A percentile compares a stretch with the other conserved stretches of the same genome.
Evolutionary conservation across 2,888 invertebrate species (phyloP).

Genomic region (Epinotia demarniana): DNA sequence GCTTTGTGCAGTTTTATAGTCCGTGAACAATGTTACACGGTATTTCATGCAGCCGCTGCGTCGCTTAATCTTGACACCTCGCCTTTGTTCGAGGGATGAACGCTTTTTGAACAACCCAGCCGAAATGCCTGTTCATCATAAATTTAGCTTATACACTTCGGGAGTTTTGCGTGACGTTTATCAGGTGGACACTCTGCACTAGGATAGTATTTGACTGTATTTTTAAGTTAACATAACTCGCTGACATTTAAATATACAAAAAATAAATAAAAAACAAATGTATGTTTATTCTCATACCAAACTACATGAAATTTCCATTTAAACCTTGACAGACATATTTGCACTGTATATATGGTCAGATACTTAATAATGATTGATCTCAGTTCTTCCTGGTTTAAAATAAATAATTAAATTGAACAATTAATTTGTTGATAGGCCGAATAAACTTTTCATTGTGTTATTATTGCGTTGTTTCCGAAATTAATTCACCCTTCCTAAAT

Average conservation of each 20-base stretch:
- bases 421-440: conserved; percentile 50
- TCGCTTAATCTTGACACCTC: conserved; percentile 65
- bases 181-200: not conserved
- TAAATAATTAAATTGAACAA: conserved; percentile 56
- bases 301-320: not conserved
- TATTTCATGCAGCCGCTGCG: conserved; percentile 63
- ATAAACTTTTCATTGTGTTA: conserved; percentile 65
- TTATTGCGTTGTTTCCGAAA: conserved; percentile 67
- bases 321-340: not conserved
- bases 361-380: not conserved
- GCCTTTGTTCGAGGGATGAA: conserved; percentile 50
- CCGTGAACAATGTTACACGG: conserved; percentile 74
- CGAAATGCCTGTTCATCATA: conserved; percentile 26
- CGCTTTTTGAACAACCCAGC: conserved; percentile 25
- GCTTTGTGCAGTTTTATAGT: conserved; percentile 81
- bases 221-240: too few species aligned
- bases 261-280: too few species aligned
- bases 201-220: too few species aligned
- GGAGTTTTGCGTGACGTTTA: not conserved
- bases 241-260: too few species aligned
- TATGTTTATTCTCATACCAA: not conserved
- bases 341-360: not conserved
- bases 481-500: conserved; percentile 80
- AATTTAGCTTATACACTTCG: conserved; percentile 16
- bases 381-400: conserved; percentile 37